These are phyloP conservation scores for Eupristina koningsbergeri DNA, from an alignment of 1,140 invertebrate genomes.

Conservation along the genomic window DNA sequence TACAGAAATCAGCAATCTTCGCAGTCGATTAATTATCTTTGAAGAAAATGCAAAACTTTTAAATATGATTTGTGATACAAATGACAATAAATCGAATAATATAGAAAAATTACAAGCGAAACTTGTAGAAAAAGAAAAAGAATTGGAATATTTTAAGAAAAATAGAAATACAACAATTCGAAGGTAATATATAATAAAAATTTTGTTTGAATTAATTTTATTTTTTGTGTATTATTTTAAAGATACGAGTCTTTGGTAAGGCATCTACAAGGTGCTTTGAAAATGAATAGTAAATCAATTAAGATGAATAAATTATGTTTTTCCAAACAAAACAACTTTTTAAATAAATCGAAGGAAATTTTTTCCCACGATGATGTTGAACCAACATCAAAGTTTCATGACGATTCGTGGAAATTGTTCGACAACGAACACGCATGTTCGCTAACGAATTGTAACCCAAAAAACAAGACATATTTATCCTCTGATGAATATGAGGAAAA, in stretches of 20 bases:
- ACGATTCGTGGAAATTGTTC: background rate
- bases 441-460: background rate
- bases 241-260: conserved; percentile 49
- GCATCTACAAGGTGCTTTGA: conserved; percentile 32
- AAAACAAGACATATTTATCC: background rate
- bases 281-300: background rate
- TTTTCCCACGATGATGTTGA: background rate
- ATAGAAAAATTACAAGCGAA: conserved; percentile 56
- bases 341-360: background rate
- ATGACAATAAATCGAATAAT: conserved; percentile 54
- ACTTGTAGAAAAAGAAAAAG: conserved; percentile 56
- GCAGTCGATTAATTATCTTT: conserved; percentile 53
- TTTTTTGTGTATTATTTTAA: background rate
- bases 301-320: conserved; percentile 22
- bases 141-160: conserved; percentile 57
- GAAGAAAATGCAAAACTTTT: conserved; percentile 58
- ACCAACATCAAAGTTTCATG: background rate
- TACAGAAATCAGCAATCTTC: conserved; percentile 57
- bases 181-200: conserved; percentile 51
- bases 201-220: too few species aligned
- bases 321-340: conserved; percentile 15
- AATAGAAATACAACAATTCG: conserved; percentile 57
- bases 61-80: conserved; percentile 54
- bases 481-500: background rate
- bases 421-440: background rate